phyloP scores from a whole-genome alignment of 2,113 vertebrate genomes.

The Podiceps cristatus region DNA sequence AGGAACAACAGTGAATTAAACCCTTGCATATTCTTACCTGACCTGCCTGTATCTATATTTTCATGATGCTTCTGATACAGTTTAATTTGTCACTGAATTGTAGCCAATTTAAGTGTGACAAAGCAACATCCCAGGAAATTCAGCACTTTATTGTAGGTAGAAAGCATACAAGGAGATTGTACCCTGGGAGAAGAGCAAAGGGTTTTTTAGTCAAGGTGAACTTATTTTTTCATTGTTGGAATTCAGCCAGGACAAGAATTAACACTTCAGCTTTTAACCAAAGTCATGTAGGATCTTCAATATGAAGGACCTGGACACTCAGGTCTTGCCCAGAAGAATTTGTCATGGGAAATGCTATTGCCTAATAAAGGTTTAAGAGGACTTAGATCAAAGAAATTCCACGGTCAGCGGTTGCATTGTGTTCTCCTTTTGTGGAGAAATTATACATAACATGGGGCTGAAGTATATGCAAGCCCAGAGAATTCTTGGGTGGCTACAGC shows the following conservation, averaged over 20 bases:
- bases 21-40: background rate
- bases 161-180: background rate
- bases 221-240: background rate
- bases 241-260: background rate
- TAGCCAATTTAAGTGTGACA: background rate
- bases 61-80: background rate
- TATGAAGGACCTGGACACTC: background rate
- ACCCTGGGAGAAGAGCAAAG: background rate
- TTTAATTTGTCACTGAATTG: background rate
- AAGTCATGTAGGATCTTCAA: background rate
- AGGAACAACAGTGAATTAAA: background rate
- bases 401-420: fast-evolving
- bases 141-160: background rate
- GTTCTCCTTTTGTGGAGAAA: background rate
- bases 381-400: background rate
- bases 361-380: background rate
- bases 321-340: background rate
- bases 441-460: background rate
- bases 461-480: background rate
- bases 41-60: background rate
- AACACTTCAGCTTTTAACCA: slow-evolving; percentile 7
- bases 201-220: slow-evolving; percentile 5
- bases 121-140: background rate
- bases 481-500: slow-evolving; percentile 13
- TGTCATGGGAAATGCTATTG: background rate